Base-by-base conservation (phyloP, 2,113 vertebrate species). In the Pampusana beccarii region DNA sequence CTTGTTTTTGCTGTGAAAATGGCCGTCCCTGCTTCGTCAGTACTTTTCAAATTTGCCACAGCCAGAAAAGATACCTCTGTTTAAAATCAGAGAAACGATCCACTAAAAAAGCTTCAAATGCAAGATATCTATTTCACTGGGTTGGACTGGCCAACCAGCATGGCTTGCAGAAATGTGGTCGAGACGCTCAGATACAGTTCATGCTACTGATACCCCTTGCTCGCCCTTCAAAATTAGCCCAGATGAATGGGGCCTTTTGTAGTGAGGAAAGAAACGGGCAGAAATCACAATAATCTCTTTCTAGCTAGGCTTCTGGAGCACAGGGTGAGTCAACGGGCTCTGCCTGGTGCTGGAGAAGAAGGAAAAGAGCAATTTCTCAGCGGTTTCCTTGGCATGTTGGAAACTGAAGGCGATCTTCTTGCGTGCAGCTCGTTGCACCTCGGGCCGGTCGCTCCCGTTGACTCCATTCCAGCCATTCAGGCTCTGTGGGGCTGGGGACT, bases 321-420 rank as follows among this genome's bases (percentile, higher is more conserved):
- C 34, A 23, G 86, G 60, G 58, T 64, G 92, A 97, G 96, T 95
- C 93, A 13, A 80, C 66, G 90, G 44, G 70, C 96, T 82, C 82
- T 79, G 64, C 90, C 73, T 38, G 23, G 60, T 71, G 89, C 96
- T 78, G 95, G 10, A 58, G 89, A 28, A 97, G 96, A 83, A 98
- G 98, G 96, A 98, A 98, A 97, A 97, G 92, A 92, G 96, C 97
- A 97, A 98, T 98, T 98, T 98, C 58, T 96, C 82, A 70, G 97
- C 58, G 97, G 98, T 98, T 98, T 98, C 95, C 71, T 44, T 70
- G 97, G 96, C 95, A 93, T 81, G 56, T 29, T 88, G 93, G 96
- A 85, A 92, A 85, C 53, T 42, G 80, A 16, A 66, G 97, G 90
- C 11, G 92, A 80, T 61, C 92, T 93, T 91, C 84, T 56, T 46